Base-by-base conservation (phyloP, 2,797 vertebrate species). In the Salmo trutta region DNA sequence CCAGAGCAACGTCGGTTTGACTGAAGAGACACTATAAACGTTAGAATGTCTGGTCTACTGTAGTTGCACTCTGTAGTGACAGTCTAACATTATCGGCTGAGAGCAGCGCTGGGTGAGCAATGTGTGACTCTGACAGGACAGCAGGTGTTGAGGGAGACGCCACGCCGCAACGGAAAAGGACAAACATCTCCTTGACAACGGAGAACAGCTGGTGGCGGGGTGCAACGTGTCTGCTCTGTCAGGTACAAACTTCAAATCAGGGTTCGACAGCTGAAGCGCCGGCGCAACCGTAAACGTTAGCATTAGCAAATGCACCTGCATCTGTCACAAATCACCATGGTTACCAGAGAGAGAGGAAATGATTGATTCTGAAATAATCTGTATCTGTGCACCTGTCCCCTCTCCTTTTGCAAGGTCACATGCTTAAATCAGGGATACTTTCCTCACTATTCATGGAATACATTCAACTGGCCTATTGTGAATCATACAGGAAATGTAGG, bases 181-280 rank as follows among this genome's bases (percentile, higher is more conserved):
- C 90, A 91, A 91, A 90, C 85, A 85, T 85, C 86, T 90, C 91
- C 87, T 88, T 91, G 90, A 91, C 85, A 90, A 85, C 74, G 7
- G 75, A 3, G 89, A 93, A 89, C 91, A 93, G 91, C 90, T 93
- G 92, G 86, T 90, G 79, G 27, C 51, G 70, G 59, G 78, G 79
- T 67, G 83, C 51, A 83, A 81, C 82, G 76, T 86, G 86, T 85
- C 65, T 74, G 70, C 75, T 77, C 80, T 81, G 84, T 74, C 79
- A 16, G 68, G 82, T 77, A 83, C 87, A 87, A 89, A 89, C 91
- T 91, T 92, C 91, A 90, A 90, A 85, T 91, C 89, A 87, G 77
- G 73, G 80, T 79, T 81, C 31, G 74, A 88, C 87, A 86, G 82
- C 85, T 86, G 79, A 87, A 86, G 75, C 78, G n/a, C 36, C 83